Evolutionary conservation across 1,140 invertebrate genomes (phyloP).

Genomic region (Hirudo medicinalis): DNA sequence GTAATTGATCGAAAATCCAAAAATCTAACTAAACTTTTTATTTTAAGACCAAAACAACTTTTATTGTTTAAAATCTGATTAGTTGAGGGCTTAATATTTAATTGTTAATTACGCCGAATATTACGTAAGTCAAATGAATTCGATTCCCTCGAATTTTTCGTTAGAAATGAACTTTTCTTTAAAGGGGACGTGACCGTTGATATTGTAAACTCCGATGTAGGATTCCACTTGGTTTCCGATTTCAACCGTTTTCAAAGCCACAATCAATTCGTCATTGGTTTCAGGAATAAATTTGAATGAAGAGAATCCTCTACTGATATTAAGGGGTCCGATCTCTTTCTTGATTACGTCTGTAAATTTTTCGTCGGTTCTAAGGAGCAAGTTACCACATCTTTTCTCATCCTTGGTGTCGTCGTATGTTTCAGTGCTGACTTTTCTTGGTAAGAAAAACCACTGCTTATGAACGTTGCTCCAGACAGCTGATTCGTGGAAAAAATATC

Average conservation of each 20-base stretch:
- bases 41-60: too few relatives aligned
- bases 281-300: constrained; percentile 93
- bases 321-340: constrained; percentile 34
- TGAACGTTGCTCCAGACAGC: constrained; percentile 71
- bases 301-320: constrained; percentile 79
- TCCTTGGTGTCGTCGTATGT: constrained; percentile 79
- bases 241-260: constrained; percentile 90
- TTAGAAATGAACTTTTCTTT: constrained; percentile 66
- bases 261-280: constrained; percentile 69
- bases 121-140: too few relatives aligned
- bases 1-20: too few relatives aligned
- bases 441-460: constrained; percentile 83
- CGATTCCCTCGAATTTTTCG: constrained; percentile 87
- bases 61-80: too few relatives aligned
- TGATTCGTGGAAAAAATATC: constrained; percentile 93
- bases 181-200: constrained; percentile 63
- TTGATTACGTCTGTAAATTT: constrained; percentile 60
- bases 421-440: constrained; percentile 71
- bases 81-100: too few relatives aligned
- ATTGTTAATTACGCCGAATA: too few relatives aligned
- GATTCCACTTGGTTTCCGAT: constrained; percentile 70
- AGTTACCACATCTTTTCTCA: constrained; percentile 77
- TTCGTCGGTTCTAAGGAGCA: constrained; percentile 68
- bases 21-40: too few relatives aligned
- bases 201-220: constrained; percentile 73